Base-by-base conservation (phyloP, 1,140 invertebrate genomes). In the Zaprionus vittiger region DNA sequence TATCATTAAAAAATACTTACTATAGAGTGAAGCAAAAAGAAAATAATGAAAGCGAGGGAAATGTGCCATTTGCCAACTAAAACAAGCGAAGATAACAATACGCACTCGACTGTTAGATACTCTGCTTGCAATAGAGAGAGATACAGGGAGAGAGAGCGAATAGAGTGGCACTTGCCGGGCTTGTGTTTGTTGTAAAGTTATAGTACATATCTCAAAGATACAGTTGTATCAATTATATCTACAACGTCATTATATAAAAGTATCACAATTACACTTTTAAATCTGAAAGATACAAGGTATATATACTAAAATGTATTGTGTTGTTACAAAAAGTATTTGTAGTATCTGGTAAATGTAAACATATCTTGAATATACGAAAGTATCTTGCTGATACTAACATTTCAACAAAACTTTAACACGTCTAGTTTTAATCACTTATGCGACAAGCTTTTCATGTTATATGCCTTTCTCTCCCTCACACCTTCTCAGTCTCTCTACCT, bases 1-100 rank as follows among this genome's bases (percentile, higher is more conserved):
- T 90, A 90, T 90, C 86, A 90, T 90, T 90, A 90, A 90, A 90
- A 90, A 90, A 91, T 87, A 89, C 84, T 87, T 87, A 87, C 83
- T 72, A 72, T 71, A 54, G 63, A 57, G 17, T 38, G 37, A 47
- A 57, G 44, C 6, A 24, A 44, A 62, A 65, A 73, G 57, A 67
- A 57, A 61, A 60, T 71, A 80, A 82, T 80, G 74, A 80, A 65
- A 79, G 75, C 69, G 54, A 83, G 72, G 79, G 79, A 90, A 85
- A 85, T 90, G 85, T 90, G 81, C 85, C 86, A 90, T 90, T 90
- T 90, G 85, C 85, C 78, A 89, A 81, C 70, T 90, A 70, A 54
- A 81, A 79, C 55, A 59, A 17, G 41, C 41, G n/a, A 9, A n/a
- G 7, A 3, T 17, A 47, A 17, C 6, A 0, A 20, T 17, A 9